Percentiles rank a stretch among this genome's conserved stretches.
phyloP scores from a whole-genome alignment of 2,113 vertebrate species.

The Oreochromis aureus region DNA sequence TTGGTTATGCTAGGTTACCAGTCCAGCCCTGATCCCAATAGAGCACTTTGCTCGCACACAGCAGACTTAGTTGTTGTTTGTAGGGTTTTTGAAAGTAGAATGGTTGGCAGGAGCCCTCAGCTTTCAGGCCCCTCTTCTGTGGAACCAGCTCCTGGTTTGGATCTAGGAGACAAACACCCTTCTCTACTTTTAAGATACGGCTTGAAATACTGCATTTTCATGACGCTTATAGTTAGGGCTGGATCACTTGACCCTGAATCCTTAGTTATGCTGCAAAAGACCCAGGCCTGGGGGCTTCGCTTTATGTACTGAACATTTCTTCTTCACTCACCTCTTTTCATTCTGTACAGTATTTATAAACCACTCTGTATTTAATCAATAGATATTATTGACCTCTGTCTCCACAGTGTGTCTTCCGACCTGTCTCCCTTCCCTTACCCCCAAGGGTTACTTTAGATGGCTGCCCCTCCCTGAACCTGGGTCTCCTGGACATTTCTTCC shows the following conservation, averaged over 20 bases:
- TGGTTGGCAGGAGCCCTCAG: background rate
- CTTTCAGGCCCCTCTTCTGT: background rate
- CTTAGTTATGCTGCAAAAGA: background rate
- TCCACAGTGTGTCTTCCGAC: background rate
- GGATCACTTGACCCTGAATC: background rate
- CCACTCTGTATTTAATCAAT: background rate
- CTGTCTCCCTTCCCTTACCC: background rate
- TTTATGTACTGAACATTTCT: background rate
- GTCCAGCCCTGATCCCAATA: background rate
- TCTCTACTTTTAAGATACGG: background rate
- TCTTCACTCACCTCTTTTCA: background rate
- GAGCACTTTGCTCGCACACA: background rate
- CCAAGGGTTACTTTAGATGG: background rate
- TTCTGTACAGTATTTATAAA: background rate
- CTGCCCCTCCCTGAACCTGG: background rate
- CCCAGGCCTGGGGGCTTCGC: background rate
- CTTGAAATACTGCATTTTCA: background rate
- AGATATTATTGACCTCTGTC: background rate
- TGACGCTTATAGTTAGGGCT: background rate
- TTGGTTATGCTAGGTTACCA: background rate
- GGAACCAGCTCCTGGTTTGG: background rate
- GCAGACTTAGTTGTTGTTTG: background rate
- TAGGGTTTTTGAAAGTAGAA: background rate
- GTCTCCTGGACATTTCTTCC: background rate
- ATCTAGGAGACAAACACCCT: background rate